Evolutionary conservation across 2,888 invertebrate species (phyloP).

Genomic region (Lydus trimaculatus): DNA sequence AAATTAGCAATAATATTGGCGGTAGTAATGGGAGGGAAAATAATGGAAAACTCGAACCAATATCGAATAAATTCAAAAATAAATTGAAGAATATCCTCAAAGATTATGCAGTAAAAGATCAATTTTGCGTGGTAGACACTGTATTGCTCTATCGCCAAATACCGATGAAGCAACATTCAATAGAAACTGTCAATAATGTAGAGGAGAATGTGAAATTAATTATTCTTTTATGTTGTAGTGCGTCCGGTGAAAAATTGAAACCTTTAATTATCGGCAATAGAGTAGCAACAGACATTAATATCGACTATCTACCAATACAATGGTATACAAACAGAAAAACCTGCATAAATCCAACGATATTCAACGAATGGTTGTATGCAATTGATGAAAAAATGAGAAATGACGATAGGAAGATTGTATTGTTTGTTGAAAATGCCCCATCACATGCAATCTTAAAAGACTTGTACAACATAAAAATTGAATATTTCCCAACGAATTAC

Average conservation of each 20-base stretch:
- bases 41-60: not conserved
- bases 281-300: not conserved
- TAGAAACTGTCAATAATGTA: not conserved
- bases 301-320: not conserved
- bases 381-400: not conserved
- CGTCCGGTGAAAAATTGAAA: not conserved
- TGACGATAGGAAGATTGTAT: not conserved
- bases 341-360: not conserved
- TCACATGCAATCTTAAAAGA: not conserved
- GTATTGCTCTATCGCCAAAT: not conserved
- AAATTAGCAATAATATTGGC: not conserved
- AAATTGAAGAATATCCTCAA: slow-evolving; percentile 1
- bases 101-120: slow-evolving; percentile 1
- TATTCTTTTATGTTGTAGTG: not conserved
- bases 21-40: not conserved
- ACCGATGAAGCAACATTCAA: not conserved
- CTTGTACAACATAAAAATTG: not conserved
- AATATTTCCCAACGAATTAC: not conserved
- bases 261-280: not conserved
- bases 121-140: not conserved
- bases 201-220: not conserved
- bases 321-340: not conserved
- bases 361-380: not conserved
- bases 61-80: not conserved
- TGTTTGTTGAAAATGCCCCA: not conserved